Evolutionary conservation across 2,797 vertebrate genomes (phyloP).

Genomic region (Syngnathus rostellatus): DNA sequence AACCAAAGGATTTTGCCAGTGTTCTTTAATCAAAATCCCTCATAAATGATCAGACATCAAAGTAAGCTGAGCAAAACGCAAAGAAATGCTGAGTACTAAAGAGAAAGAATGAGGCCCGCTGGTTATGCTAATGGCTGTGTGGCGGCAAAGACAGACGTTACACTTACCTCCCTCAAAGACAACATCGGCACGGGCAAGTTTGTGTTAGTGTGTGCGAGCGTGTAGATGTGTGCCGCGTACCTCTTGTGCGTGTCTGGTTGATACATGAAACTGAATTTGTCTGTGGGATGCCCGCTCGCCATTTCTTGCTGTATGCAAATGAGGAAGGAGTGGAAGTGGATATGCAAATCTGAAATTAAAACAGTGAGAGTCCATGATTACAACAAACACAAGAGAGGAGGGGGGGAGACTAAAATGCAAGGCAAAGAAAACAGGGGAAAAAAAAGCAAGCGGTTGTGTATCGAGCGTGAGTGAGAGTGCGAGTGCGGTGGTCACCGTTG

Average conservation of each 20-base stretch:
- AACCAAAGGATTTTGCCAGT: slow-evolving; percentile 30
- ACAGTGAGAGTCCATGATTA: slow-evolving; percentile 74
- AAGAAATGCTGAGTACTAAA: slow-evolving; percentile 12
- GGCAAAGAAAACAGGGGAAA: slow-evolving; percentile 5
- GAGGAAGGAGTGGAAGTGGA: slow-evolving; percentile 73
- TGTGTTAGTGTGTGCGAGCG: slow-evolving; percentile 31
- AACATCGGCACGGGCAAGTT: slow-evolving; percentile 21
- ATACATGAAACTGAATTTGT: slow-evolving; percentile 79
- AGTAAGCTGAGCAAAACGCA: slow-evolving; percentile 26
- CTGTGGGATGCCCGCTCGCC: slow-evolving; percentile 75
- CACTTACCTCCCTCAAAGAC: slow-evolving; percentile 41
- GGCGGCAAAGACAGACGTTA: not conserved
- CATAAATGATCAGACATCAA: slow-evolving; percentile 27
- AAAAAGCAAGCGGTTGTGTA: slow-evolving; percentile 11
- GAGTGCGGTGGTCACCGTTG: slow-evolving; percentile 11
- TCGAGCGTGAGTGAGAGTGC: slow-evolving; percentile 16
- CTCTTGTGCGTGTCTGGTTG: slow-evolving; percentile 71
- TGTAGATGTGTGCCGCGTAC: slow-evolving; percentile 63
- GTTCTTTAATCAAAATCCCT: slow-evolving; percentile 19
- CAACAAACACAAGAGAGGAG: slow-evolving; percentile 58
- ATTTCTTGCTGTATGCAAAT: slow-evolving; percentile 76
- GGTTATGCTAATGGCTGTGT: not conserved
- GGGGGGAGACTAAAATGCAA: not conserved
- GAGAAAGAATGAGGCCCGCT: not conserved
- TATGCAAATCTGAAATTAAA: slow-evolving; percentile 78